Evolutionary conservation across 2,888 invertebrate species (phyloP).

Genomic region (Eustalomyia histrio): DNA sequence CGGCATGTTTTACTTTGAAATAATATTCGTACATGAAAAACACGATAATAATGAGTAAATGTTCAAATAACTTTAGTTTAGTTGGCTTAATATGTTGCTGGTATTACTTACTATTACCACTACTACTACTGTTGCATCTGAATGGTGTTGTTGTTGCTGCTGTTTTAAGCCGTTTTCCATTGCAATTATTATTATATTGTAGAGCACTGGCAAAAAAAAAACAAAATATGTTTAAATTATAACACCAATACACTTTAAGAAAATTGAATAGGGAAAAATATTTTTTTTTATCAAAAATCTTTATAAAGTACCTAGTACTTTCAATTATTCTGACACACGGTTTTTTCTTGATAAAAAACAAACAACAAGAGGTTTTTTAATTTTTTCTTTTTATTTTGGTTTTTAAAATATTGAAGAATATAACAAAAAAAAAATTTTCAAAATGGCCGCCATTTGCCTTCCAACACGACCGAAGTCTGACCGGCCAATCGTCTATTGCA

Average conservation of each 20-base stretch:
- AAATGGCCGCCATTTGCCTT: too few relatives aligned
- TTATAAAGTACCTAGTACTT: too few relatives aligned
- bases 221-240: conserved; percentile 39
- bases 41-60: conserved; percentile 78
- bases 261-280: not conserved
- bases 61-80: conserved; percentile 67
- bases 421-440: too few relatives aligned
- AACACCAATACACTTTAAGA: conserved; percentile 14
- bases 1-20: conserved; percentile 80
- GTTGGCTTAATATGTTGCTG: conserved; percentile 63
- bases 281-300: too few relatives aligned
- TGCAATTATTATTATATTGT: conserved; percentile 50
- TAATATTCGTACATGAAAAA: conserved; percentile 77
- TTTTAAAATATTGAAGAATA: too few relatives aligned
- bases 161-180: conserved; percentile 49
- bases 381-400: too few relatives aligned
- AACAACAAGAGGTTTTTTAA: too few relatives aligned
- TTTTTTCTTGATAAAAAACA: too few relatives aligned
- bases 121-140: too few relatives aligned
- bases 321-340: too few relatives aligned
- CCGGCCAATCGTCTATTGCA: too few relatives aligned
- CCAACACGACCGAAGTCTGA: too few relatives aligned
- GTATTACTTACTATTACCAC: conserved; percentile 32
- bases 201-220: conserved; percentile 44
- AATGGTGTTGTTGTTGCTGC: conserved; percentile 60